Evolutionary conservation across 2,113 vertebrate species (phyloP), one percentile per base, ranked within the genome.

Genomic region (Psittacula cyanocephala): DNA sequence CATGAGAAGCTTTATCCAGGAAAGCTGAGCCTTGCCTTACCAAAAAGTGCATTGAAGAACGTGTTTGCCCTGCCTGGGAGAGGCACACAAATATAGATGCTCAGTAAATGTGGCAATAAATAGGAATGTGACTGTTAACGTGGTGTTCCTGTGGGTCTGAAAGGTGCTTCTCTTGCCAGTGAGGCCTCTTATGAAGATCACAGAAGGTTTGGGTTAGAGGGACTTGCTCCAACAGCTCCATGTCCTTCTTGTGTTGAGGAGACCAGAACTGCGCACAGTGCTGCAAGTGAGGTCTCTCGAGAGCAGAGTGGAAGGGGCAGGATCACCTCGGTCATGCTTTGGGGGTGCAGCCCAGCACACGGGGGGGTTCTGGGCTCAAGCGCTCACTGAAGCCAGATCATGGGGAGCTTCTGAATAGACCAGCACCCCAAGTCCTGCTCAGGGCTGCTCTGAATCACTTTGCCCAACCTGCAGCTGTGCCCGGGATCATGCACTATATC

Each of bases 1-100:
- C 4, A 12, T 2, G 11, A 3, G 50, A 18, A 49, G 46, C 6
- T 67, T 57, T n/a, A 31, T 2, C 24, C 1, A 1, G 43, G 28
- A 6, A 64, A 37, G 16, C 2, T 44, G 43, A 74, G 65, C 63
- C 7, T 1, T 0, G 10, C 11, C 9, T 55, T 20, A 5, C 5
- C 17, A 11, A 9, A 60, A n/a, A 27, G 5, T 11, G 6, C 7
- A 4, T 23, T 65, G 50, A 5, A 9, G 68, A 78, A 9, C 13
- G 0, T 23, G 2, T 31, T 53, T 28, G 17, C 43, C 12, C 53
- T 31, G 29, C 23, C 13, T 57, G 50, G 39, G 43, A 25, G 39
- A 14, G 27, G 52, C 1, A 8, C 23, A 4, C 1, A 9, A 37
- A 8, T 4, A 1, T 7, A 6, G 10, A 5, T 17, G 8, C n/a